Conservation (phyloP, 2,888 invertebrate genomes). For the Dicranocentrus wangi region DNA sequence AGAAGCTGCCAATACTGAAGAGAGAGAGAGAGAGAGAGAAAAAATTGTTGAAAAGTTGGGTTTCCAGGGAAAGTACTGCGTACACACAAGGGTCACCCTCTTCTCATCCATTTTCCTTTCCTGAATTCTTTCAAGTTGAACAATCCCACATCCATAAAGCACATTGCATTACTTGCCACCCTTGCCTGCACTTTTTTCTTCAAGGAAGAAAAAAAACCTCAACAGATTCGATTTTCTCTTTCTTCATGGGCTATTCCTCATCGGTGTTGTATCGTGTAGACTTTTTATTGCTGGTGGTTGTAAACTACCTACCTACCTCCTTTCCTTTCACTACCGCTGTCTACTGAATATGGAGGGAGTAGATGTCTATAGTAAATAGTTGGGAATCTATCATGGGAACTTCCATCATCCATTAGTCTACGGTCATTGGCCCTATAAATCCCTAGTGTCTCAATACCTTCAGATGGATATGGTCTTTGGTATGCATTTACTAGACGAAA, state of each 20-base stretch:
- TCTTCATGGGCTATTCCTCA: neutral
- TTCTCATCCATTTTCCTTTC: slow-evolving; percentile 52
- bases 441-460: neutral
- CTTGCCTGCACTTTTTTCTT: neutral
- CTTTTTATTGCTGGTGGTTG: no score
- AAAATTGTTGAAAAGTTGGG: no score
- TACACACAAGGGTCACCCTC: slow-evolving; percentile 55
- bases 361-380: slow-evolving; percentile 26
- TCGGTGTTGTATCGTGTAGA: neutral
- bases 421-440: slow-evolving; percentile 15
- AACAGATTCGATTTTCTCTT: neutral
- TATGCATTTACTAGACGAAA: neutral
- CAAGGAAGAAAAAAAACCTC: neutral
- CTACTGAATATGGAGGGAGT: no score
- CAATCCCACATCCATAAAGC: slow-evolving; percentile 22
- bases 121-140: slow-evolving; percentile 46
- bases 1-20: slow-evolving; percentile 10
- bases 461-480: neutral
- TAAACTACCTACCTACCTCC: no score
- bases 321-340: no score
- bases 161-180: neutral
- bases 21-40: neutral
- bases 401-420: slow-evolving; percentile 45
- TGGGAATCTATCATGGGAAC: slow-evolving; percentile 45
- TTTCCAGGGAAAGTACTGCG: slow-evolving; percentile 45